These are phyloP conservation scores for Acestrorhynchus altus DNA, from an alignment of 2,797 vertebrate species.

Conservation along the genomic window DNA sequence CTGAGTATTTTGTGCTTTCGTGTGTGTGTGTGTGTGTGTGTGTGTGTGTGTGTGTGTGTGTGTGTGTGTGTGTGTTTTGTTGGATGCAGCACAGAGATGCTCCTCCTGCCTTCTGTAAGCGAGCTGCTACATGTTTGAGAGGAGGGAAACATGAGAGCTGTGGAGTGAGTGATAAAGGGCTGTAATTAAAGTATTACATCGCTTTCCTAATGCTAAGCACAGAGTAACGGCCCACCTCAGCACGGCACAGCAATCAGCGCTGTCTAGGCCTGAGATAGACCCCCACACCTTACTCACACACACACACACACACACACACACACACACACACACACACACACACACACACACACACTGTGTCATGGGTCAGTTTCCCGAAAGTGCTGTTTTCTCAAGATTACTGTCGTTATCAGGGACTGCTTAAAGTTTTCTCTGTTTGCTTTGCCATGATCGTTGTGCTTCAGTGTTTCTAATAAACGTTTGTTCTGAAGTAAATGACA, in stretches of 20 bases:
- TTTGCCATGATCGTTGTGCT: background rate
- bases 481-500: background rate
- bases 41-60: slow-evolving; percentile 13
- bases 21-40: slow-evolving; percentile 21
- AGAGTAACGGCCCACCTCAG: slow-evolving; percentile 62
- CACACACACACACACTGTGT: slow-evolving; percentile 36
- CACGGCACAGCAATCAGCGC: slow-evolving; percentile 48
- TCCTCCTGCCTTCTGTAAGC: slow-evolving; percentile 55
- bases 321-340: slow-evolving; percentile 43
- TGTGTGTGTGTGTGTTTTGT: slow-evolving; percentile 9
- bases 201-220: slow-evolving; percentile 65
- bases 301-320: slow-evolving; percentile 39
- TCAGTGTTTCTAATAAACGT: background rate
- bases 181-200: slow-evolving; percentile 68
- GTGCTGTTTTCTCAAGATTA: background rate
- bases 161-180: slow-evolving; percentile 60
- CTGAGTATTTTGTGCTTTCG: too few species aligned
- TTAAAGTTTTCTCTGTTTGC: background rate
- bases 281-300: slow-evolving; percentile 45
- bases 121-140: slow-evolving; percentile 57
- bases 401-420: slow-evolving; percentile 7
- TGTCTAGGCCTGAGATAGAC: slow-evolving; percentile 54
- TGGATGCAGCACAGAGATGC: slow-evolving; percentile 44
- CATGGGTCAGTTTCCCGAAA: slow-evolving; percentile 25
- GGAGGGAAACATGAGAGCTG: slow-evolving; percentile 62